phyloP scores from a whole-genome alignment of 2,888 invertebrate species.

The Stenchaetothrips biformis region DNA sequence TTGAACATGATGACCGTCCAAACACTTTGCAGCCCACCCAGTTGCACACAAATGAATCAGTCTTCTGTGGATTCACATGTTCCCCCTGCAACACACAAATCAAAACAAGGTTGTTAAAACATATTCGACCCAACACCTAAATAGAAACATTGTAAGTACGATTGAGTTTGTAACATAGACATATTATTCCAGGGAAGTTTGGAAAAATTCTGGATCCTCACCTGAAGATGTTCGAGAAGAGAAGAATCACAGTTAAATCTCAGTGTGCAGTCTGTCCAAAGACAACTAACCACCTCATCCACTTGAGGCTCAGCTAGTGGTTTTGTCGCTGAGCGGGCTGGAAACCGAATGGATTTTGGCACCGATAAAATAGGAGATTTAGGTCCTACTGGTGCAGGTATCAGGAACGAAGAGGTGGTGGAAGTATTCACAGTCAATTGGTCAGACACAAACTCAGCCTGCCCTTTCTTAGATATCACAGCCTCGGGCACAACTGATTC shows the following conservation, averaged over 20 bases:
- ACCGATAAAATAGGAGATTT: conserved; percentile 74
- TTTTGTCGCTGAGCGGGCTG: conserved; percentile 47
- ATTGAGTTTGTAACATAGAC: no score
- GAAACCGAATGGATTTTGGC: conserved; percentile 77
- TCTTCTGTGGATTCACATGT: conserved; percentile 81
- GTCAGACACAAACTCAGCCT: conserved; percentile 2
- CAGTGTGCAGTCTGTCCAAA: conserved; percentile 77
- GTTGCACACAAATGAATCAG: conserved; percentile 80
- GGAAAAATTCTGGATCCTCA: conserved; percentile 40
- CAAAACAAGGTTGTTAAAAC: conserved; percentile 29
- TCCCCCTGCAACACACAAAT: conserved; percentile 54
- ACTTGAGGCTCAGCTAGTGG: conserved; percentile 36
- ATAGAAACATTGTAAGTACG: no score
- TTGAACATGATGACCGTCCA: conserved; percentile 84
- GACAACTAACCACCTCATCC: conserved; percentile 53
- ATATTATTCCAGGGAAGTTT: no score
- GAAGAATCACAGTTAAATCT: conserved; percentile 74
- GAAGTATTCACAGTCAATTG: conserved; percentile 18
- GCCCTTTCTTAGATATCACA: conserved; percentile 15
- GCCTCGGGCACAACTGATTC: conserved; percentile 35
- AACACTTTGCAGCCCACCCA: conserved; percentile 95
- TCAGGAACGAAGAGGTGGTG: not conserved
- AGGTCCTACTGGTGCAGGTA: not conserved
- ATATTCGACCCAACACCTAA: not conserved
- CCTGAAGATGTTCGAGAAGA: conserved; percentile 83